Base-by-base conservation (phyloP, 2,113 vertebrate genomes). In the Antechinus stuartii region DNA sequence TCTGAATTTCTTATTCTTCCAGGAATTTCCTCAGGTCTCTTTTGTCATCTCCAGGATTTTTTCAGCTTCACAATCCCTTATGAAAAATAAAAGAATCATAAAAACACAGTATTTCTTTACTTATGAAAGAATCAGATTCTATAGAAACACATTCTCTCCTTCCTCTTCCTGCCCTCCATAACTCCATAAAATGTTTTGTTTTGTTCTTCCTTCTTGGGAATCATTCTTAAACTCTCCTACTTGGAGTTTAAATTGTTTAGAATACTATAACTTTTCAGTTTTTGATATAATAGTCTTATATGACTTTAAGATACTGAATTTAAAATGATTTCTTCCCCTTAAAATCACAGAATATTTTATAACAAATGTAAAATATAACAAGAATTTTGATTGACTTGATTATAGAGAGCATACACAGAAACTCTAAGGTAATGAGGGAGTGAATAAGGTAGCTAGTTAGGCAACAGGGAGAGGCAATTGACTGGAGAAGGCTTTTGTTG, bases 261-360 rank as follows among this genome's bases (percentile, higher is more conserved):
- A 95, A 97, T 95, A 93, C 96, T 94, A 56, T 93, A 95, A 97
- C 95, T 98, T 97, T 98, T 96, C 95, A 97, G 96, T 92, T 97
- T 97, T 96, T 96, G 91, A 95, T 95, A 96, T 96, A 97, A 97
- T 95, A 96, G 96, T 97, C 97, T 97, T 96, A 89, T 91, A 95
- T 91, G 92, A 95, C 92, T 97, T 22, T 89, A 76, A 93, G 52
- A 92, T 19, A 76, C 14, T 76, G 61, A 94, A 53, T 94, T 90
- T 30, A 94, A 57, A 84, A 52, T 94, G 94, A 54, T 91, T 91
- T 94, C 68, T 61, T 68, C 76, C 61, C 61, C 89, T 94, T 94
- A 93, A 93, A 96, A 94, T 94, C 49, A 93, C 52, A 93, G 84
- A 49, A 96, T 91, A 76, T 54, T 92, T 96, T 4, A 91, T n/a